Conservation (phyloP, 2,888 invertebrate genomes). For the Rhogogaster chlorosoma region DNA sequence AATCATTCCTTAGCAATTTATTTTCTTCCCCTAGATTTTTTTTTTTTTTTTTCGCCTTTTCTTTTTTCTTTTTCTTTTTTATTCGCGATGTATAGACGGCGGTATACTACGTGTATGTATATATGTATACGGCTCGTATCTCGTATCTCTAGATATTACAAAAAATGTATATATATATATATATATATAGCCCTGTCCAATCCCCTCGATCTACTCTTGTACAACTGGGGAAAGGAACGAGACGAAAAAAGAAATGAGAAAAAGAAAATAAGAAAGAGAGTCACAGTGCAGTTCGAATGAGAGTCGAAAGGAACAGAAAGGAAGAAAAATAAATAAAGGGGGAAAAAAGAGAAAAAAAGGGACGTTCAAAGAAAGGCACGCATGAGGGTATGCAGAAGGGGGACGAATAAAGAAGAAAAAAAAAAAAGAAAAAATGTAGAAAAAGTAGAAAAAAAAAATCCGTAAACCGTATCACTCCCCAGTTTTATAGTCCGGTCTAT, state of each 20-base stretch:
- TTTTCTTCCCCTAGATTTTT: not conserved
- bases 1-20: slow-evolving; percentile 26
- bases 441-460: not conserved
- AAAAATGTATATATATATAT: not conserved
- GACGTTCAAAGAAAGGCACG: slow-evolving; percentile 8
- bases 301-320: not conserved
- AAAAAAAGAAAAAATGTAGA: not conserved
- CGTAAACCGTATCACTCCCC: slow-evolving; percentile 4
- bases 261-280: slow-evolving; percentile 46
- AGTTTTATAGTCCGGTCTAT: not conserved
- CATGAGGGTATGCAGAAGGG: not conserved
- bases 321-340: not conserved
- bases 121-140: not conserved
- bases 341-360: not conserved
- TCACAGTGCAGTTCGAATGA: slow-evolving; percentile 32
- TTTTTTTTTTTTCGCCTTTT: not conserved
- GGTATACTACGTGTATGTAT: not conserved
- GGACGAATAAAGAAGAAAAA: not conserved
- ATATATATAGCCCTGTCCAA: not conserved
- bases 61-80: not conserved
- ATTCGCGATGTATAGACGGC: not conserved
- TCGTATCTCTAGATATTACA: slow-evolving; percentile 10
- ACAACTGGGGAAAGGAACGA: not conserved
- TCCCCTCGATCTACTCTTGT: slow-evolving; percentile 7
- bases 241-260: not conserved